Evolutionary conservation across 2,113 vertebrate genomes (phyloP).

Genomic region (Chlorodrepanis virens): DNA sequence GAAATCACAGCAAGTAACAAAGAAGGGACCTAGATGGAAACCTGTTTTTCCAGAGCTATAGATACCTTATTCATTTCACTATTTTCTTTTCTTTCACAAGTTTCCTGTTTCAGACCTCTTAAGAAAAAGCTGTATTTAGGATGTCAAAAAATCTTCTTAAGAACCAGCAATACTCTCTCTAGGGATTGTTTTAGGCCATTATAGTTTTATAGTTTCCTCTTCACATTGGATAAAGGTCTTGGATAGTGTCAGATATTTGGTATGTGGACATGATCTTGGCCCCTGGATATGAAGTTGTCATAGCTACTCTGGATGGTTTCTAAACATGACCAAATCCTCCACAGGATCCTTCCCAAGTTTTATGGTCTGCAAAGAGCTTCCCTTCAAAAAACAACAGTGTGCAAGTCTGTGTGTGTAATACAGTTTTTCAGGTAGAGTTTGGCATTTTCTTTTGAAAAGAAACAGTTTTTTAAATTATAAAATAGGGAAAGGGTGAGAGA

Average conservation of each 20-base stretch:
- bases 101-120: neutral
- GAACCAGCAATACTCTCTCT: neutral
- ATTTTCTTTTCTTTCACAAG: neutral
- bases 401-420: neutral
- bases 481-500: neutral
- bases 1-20: neutral
- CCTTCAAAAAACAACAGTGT: neutral
- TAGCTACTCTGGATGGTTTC: conserved; percentile 48
- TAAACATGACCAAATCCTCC: conserved; percentile 34
- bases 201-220: conserved; percentile 43
- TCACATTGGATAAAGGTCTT: conserved; percentile 48
- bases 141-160: neutral
- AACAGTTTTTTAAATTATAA: rapidly evolving
- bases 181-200: conserved; percentile 9
- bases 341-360: neutral
- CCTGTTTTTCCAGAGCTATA: neutral
- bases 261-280: conserved; percentile 18
- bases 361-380: neutral
- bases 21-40: neutral
- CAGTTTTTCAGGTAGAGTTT: neutral
- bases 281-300: conserved; percentile 8
- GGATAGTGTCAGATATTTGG: conserved; percentile 40
- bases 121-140: neutral
- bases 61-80: neutral
- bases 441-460: neutral